Base-by-base conservation (phyloP, 2,888 invertebrate genomes). In the Campopleginae sp. region DNA sequence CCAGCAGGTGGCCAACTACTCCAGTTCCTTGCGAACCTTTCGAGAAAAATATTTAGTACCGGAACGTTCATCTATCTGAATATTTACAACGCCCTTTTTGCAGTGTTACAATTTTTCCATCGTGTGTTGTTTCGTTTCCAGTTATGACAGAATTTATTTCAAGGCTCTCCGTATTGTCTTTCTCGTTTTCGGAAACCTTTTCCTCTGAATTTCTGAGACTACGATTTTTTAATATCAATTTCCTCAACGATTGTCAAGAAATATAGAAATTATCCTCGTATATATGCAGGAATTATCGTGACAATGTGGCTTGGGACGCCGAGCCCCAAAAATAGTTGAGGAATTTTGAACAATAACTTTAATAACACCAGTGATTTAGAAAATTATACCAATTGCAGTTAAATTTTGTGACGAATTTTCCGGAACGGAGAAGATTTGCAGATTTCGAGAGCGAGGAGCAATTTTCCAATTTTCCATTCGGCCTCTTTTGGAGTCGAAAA, bases 1-100 rank as follows among this genome's bases (percentile, higher is more conserved):
- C 74, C 74, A 80, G 75, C 80, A 80, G 80, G 80, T 80, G 80
- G 80, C 68, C 80, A 63, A 74, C 74, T 80, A 75, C 66, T 65
- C 31, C 80, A 80, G 66, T 75, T 74, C 80, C 68, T 68, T 31
- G 75, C 27, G 54, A 44, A 68, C 66, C 74, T 66, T 58, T 54
- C 33, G 31, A 44, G 66, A 68, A 75, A 80, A 75, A 74, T 58
- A 66, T 71, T 74, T 31, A 17, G 54, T 46, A 70, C 54, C 27
- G 17, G 42, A 66, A 54, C n/a, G 19, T 70, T 17, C 68, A 48
- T 68, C 27, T 46, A 46, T 31, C 17, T 46, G 5, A 48, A 17
- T 31, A 31, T 68, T 23, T 38, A 38, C 7, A n/a, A 33, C n/a
- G 38, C n/a, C n/a, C 38, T 65, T 65, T 65, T 38, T 38, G 10